phyloP scores from a whole-genome alignment of 2,888 invertebrate species.

The Ochlodes sylvanus region DNA sequence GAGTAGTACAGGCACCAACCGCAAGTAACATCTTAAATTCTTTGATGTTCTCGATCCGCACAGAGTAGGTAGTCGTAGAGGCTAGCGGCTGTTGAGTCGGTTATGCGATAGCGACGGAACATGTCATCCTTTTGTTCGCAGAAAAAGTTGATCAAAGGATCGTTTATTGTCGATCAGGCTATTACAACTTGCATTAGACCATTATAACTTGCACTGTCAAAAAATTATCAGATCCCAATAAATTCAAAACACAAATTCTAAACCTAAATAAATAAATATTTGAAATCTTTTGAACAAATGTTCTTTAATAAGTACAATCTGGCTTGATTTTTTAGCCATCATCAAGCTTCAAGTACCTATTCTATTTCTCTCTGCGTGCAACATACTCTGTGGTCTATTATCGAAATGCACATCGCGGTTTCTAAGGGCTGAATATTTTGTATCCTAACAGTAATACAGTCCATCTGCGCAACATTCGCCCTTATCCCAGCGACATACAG shows the following conservation, averaged over 20 bases:
- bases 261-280: too few relatives aligned
- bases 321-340: too few relatives aligned
- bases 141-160: too few relatives aligned
- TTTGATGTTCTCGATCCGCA: constrained; percentile 63
- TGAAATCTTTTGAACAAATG: too few relatives aligned
- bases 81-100: not conserved
- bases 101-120: too few relatives aligned
- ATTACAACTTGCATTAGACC: too few relatives aligned
- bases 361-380: constrained; percentile 44
- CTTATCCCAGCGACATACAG: constrained; percentile 42
- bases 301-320: too few relatives aligned
- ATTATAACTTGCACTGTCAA: too few relatives aligned
- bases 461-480: not conserved
- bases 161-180: too few relatives aligned
- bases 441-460: constrained; percentile 42
- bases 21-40: constrained; percentile 57
- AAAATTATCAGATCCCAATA: too few relatives aligned
- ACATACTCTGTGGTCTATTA: constrained; percentile 67
- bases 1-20: constrained; percentile 21
- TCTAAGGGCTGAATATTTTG: constrained; percentile 79
- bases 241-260: too few relatives aligned
- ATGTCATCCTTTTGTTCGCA: too few relatives aligned
- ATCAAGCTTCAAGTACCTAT: not conserved
- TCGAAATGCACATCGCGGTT: constrained; percentile 81
- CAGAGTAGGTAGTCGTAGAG: constrained; percentile 55